Evolutionary conservation across 2,888 invertebrate genomes (phyloP).

Genomic region (Apodemia mormo): DNA sequence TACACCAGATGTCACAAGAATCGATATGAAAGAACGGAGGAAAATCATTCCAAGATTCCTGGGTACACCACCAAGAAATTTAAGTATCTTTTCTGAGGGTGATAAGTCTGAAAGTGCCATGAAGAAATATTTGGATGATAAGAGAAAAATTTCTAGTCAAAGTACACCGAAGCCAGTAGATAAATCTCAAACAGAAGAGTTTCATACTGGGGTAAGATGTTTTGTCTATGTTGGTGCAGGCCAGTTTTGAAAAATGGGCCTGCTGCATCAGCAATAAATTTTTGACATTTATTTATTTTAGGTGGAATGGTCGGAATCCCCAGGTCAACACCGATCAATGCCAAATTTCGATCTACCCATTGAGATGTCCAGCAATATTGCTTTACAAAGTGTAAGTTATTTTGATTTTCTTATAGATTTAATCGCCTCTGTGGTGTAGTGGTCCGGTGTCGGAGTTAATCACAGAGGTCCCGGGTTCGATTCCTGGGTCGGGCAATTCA

Average conservation of each 20-base stretch:
- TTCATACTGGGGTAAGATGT: constrained; percentile 54
- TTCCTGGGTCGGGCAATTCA: too few relatives aligned
- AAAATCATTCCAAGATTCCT: constrained; percentile 51
- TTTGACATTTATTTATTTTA: constrained; percentile 33
- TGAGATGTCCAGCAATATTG: constrained; percentile 68
- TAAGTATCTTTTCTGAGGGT: constrained; percentile 20
- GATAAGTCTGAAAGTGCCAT: constrained; percentile 43
- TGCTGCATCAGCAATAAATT: too few relatives aligned
- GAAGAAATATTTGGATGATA: constrained; percentile 43
- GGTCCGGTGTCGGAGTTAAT: too few relatives aligned
- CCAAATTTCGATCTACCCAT: constrained; percentile 80
- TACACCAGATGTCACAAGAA: constrained; percentile 58
- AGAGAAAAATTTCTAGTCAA: constrained; percentile 42
- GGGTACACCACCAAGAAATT: constrained; percentile 47
- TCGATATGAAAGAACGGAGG: constrained; percentile 48
- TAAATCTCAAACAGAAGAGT: constrained; percentile 50
- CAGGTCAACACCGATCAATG: constrained; percentile 76
- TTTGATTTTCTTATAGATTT: neutral
- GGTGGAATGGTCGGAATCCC: constrained; percentile 82
- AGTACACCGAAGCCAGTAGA: constrained; percentile 56
- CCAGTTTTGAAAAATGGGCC: too few relatives aligned
- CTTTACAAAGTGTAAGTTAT: constrained; percentile 55
- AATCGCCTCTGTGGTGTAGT: too few relatives aligned
- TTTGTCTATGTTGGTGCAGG: neutral
- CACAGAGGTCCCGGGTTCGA: too few relatives aligned